Percentiles rank a stretch among this genome's conserved stretches.
These are phyloP conservation scores for Arothron firmamentum DNA, from an alignment of 2,113 vertebrate species.

Conservation along the genomic window DNA sequence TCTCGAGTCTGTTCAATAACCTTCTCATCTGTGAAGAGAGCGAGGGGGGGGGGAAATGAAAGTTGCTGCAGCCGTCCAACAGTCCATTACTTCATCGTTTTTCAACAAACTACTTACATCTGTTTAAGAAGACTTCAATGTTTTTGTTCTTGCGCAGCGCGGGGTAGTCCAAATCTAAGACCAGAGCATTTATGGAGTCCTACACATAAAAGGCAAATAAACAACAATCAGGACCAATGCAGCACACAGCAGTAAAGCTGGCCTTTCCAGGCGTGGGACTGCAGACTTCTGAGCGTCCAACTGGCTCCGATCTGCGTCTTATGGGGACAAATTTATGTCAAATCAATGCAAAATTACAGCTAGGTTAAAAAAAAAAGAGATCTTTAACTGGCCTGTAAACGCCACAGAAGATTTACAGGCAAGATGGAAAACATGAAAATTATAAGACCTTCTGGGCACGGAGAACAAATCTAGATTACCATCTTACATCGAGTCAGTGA, in stretches of 20 bases:
- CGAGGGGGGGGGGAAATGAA: neutral
- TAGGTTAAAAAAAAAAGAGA: no score
- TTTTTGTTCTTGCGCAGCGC: conserved; percentile 99
- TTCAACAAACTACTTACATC: conserved; percentile 84
- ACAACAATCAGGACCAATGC: neutral
- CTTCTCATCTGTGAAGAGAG: conserved; percentile 84
- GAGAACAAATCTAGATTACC: no score
- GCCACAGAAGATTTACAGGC: no score
- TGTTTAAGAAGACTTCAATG: conserved; percentile 95
- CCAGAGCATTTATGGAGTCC: conserved; percentile 96
- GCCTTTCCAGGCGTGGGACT: no score
- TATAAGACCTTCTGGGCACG: no score
- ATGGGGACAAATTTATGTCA: no score
- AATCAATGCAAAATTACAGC: no score
- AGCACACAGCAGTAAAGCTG: neutral
- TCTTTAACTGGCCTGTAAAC: no score
- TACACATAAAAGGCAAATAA: conserved; percentile 55
- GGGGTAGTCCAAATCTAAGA: conserved; percentile 95
- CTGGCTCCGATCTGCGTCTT: no score
- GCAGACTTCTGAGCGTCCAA: no score
- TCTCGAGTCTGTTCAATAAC: conserved; percentile 85
- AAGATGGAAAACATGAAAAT: no score
- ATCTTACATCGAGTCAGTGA: no score
- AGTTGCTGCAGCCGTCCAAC: neutral
- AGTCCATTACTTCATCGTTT: neutral